phyloP scores from a whole-genome alignment of 1,140 invertebrate genomes.

The Drosophila carrolli region DNA sequence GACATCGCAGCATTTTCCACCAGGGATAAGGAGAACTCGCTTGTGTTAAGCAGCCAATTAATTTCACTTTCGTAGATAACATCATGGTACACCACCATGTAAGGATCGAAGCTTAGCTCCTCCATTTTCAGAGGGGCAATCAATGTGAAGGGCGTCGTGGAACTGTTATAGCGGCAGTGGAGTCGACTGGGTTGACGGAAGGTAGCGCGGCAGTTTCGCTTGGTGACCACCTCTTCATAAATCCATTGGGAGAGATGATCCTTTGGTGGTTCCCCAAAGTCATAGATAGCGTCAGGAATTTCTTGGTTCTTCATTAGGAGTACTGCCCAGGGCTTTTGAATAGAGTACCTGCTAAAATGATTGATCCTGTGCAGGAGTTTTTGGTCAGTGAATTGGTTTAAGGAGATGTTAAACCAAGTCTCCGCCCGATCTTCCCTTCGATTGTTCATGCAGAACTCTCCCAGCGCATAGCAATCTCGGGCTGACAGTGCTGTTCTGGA shows the following conservation, averaged over 20 bases:
- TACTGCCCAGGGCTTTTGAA: constrained; percentile 1
- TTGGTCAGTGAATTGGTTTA: constrained; percentile 1
- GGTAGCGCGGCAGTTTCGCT: neutral
- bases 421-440: constrained; percentile 7
- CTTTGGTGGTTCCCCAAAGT: neutral
- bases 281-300: neutral
- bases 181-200: constrained; percentile 83
- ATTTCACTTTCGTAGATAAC: constrained; percentile 96
- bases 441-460: constrained; percentile 3
- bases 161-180: constrained; percentile 91
- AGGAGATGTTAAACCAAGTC: constrained; percentile 30
- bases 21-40: constrained; percentile 92
- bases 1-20: constrained; percentile 89
- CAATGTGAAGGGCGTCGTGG: constrained; percentile 90
- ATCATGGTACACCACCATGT: constrained; percentile 94
- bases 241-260: neutral
- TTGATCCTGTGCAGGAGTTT: too few species aligned
- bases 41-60: constrained; percentile 91
- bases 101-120: constrained; percentile 92
- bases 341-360: neutral
- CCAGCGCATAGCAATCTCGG: constrained; percentile 37
- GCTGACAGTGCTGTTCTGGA: constrained; percentile 13
- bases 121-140: constrained; percentile 96
- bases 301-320: constrained; percentile 5
- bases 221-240: neutral